Conservation (phyloP, 2,888 invertebrate species). For the Cheilosia pagana region DNA sequence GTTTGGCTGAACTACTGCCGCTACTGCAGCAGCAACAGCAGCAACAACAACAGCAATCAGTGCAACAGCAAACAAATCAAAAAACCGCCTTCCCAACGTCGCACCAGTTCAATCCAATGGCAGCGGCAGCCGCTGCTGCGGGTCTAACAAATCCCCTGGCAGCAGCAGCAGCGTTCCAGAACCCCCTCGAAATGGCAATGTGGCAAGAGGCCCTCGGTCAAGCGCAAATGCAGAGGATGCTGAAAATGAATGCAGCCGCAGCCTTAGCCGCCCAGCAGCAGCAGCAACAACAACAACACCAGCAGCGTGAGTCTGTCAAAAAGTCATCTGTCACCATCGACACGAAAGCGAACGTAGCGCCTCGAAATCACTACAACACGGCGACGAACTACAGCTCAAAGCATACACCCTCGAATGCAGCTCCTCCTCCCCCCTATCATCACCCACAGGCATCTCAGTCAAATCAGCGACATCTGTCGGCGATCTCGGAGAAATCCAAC, state of each 20-base stretch:
- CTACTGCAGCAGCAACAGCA: slow-evolving; percentile 84
- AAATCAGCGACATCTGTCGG: slow-evolving; percentile 54
- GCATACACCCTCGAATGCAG: slow-evolving; percentile 37
- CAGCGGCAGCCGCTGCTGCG: slow-evolving; percentile 68
- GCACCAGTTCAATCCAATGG: slow-evolving; percentile 69
- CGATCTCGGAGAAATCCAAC: slow-evolving; percentile 69
- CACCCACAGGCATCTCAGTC: slow-evolving; percentile 56
- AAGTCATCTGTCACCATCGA: slow-evolving; percentile 37
- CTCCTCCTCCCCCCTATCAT: slow-evolving; percentile 65
- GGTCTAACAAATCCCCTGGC: slow-evolving; percentile 78
- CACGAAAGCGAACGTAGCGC: slow-evolving; percentile 8
- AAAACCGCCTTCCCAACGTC: slow-evolving; percentile 67
- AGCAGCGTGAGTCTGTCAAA: slow-evolving; percentile 54
- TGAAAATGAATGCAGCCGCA: slow-evolving; percentile 78
- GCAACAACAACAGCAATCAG: slow-evolving; percentile 73
- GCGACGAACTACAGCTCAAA: slow-evolving; percentile 34
- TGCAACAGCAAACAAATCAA: slow-evolving; percentile 71
- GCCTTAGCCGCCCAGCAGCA: slow-evolving; percentile 77
- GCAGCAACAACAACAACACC: slow-evolving; percentile 78
- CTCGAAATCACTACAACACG: slow-evolving; percentile 48
- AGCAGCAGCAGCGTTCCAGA: slow-evolving; percentile 77
- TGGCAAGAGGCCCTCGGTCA: slow-evolving; percentile 89
- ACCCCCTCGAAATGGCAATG: slow-evolving; percentile 84
- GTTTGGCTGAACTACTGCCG: slow-evolving; percentile 78
- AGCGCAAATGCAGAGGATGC: slow-evolving; percentile 83